Conservation (phyloP, 1,140 invertebrate genomes). For the Probaryconus sp. region DNA sequence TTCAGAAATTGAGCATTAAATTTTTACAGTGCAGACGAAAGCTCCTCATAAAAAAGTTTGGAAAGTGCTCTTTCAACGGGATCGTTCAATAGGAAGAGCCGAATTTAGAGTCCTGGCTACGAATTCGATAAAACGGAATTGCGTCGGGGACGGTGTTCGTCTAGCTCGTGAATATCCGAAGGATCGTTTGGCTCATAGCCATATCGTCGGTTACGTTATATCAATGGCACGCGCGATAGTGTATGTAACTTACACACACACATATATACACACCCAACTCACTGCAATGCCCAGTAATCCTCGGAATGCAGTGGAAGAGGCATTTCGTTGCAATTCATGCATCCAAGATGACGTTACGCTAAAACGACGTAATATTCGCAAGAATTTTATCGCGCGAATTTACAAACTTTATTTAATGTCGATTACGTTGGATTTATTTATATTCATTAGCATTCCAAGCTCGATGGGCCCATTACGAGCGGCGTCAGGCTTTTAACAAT, state of each 20-base stretch:
- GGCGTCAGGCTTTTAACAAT: not conserved
- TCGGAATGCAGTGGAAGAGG: constrained; percentile 39
- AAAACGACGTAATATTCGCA: constrained; percentile 49
- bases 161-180: constrained; percentile 64
- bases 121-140: constrained; percentile 19
- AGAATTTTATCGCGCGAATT: constrained; percentile 39
- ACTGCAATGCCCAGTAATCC: constrained; percentile 28
- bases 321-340: constrained; percentile 37
- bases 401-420: constrained; percentile 18
- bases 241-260: constrained; percentile 22
- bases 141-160: constrained; percentile 21
- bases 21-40: too few relatives aligned
- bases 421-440: constrained; percentile 16
- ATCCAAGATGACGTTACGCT: constrained; percentile 32
- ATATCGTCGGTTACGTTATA: constrained; percentile 55
- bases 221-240: constrained; percentile 41
- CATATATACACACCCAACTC: not conserved
- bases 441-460: constrained; percentile 51
- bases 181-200: constrained; percentile 63
- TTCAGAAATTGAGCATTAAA: too few relatives aligned
- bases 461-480: not conserved
- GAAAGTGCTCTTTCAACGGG: not conserved
- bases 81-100: not conserved
- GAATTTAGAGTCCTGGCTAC: not conserved
- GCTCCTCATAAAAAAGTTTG: too few relatives aligned